These are phyloP conservation scores for Lampropteryx suffumata DNA, from an alignment of 2,888 invertebrate species.

Conservation along the genomic window DNA sequence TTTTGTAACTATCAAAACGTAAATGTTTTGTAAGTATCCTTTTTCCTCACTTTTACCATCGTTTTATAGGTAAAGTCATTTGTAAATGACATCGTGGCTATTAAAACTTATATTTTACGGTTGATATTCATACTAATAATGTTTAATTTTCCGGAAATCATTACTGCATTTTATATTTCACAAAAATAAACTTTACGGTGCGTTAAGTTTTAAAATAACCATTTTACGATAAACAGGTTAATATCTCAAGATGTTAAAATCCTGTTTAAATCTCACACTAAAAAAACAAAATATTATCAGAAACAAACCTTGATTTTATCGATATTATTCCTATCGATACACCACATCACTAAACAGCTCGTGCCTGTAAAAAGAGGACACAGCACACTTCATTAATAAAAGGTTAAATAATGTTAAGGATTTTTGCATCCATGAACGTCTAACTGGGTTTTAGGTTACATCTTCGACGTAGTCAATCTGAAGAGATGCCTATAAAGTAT, in stretches of 20 bases:
- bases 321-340: constrained; percentile 11
- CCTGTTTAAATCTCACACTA: not conserved
- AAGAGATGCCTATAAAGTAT: not conserved
- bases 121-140: constrained; percentile 23
- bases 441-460: constrained; percentile 48
- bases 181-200: constrained; percentile 7
- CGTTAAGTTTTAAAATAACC: constrained; percentile 13
- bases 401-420: constrained; percentile 70
- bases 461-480: constrained; percentile 18
- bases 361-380: constrained; percentile 71
- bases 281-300: not conserved
- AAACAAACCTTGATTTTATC: constrained; percentile 2
- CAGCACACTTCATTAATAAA: constrained; percentile 73
- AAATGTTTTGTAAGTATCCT: constrained; percentile 6
- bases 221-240: constrained; percentile 14
- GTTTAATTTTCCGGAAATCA: constrained; percentile 29
- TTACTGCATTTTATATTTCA: constrained; percentile 21
- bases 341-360: constrained; percentile 57
- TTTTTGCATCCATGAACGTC: constrained; percentile 47
- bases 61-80: constrained; percentile 27
- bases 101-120: constrained; percentile 25
- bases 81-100: constrained; percentile 26
- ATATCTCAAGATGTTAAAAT: constrained; percentile 1
- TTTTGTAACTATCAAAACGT: constrained; percentile 15
- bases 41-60: constrained; percentile 19